Base-by-base conservation (phyloP, 37 sponge, comb jelly and placozoan species). In the Lycopodina hypogea region DNA sequence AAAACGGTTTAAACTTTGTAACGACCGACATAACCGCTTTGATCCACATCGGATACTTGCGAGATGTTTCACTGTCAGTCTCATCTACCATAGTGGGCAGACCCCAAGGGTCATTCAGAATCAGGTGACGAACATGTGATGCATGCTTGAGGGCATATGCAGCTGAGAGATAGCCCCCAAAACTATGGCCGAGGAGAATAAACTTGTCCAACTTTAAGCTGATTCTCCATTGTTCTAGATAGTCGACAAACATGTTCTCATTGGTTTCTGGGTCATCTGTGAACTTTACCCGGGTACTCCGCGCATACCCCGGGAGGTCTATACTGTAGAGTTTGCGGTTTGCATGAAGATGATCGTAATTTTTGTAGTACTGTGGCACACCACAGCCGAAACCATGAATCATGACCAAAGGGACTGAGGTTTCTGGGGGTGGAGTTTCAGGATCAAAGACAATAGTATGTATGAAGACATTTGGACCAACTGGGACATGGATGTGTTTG, bases 81-180 rank as follows among this genome's bases (percentile, higher is more conserved):
- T 24, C 30, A 2, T 65, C 66, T 32, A 32, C 26, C 38, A 4
- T 19, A 7, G 26, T 32, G 34, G 80, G 45, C 48, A 90, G 83
- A 8, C 97, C 97, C 98, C 98, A 97, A 12, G 95, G 95, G 45
- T 97, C 98, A 57, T 86, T 93, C 69, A 97, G 89, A 0, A 97
- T 66, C 55, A 97, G 81, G 69, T 97, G 95, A 30, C 78, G 63
- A 37, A 97, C 90, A 19, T 69, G 60, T 18, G 69, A 64, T 9
- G 98, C 95, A 75, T 94, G 73, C 60, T 72, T 72, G 40, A 91
- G 73, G n/a, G 95, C 81, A 55, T 97, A 97, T 30, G 90, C 74
- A 38, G 78, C 41, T 1, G 95, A 63, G 26, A 97, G 75, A 56
- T 86, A 97, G 3, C 81, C 98, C 21, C 98, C 98, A 37, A 97